Conservation (phyloP, 2,113 vertebrate species). For the Hiodon alosoides region DNA sequence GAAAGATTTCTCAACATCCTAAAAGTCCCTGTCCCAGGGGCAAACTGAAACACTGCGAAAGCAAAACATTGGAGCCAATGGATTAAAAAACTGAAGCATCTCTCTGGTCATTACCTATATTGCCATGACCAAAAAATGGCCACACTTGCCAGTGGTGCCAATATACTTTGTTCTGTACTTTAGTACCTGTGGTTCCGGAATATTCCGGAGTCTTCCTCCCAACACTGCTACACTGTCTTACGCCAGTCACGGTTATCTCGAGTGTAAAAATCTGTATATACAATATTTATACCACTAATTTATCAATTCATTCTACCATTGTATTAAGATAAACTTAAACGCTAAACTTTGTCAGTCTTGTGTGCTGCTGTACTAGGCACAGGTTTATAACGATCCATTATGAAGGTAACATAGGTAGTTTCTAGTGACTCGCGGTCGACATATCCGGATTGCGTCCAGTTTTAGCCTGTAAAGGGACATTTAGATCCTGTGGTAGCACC, state of each 20-base stretch:
- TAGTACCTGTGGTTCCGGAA: not conserved
- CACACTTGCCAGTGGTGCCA: slow-evolving; percentile 28
- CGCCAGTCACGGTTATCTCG: not conserved
- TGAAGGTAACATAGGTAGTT: not conserved
- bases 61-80: not conserved
- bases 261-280: slow-evolving; percentile 39
- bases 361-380: not conserved
- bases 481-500: no score
- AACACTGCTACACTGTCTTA: not conserved
- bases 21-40: not conserved
- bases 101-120: not conserved
- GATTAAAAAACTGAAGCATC: not conserved
- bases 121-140: not conserved
- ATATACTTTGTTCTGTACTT: not conserved
- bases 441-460: no score
- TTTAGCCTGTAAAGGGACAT: not conserved
- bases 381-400: not conserved
- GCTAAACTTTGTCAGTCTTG: not conserved
- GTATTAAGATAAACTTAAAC: slow-evolving; percentile 9
- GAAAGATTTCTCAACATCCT: not conserved
- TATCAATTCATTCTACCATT: slow-evolving; percentile 28
- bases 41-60: not conserved
- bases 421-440: no score
- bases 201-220: not conserved
- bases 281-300: slow-evolving; percentile 48